Conservation (phyloP, 2,797 vertebrate genomes). For the Zonotrichia albicollis region DNA sequence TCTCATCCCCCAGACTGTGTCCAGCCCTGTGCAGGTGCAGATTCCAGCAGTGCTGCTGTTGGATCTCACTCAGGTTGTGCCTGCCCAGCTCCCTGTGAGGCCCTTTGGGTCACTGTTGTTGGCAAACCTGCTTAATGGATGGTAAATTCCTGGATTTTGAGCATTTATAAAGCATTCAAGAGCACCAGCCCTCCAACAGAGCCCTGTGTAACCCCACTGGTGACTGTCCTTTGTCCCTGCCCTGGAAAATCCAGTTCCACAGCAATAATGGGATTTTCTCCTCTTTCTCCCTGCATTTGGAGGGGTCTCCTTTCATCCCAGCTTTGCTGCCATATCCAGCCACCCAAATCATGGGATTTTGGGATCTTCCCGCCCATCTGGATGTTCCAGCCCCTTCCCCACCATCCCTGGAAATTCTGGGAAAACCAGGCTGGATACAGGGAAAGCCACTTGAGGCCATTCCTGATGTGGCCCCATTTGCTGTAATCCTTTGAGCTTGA, state of each 20-base stretch:
- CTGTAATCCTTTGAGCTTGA: not conserved
- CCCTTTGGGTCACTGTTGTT: not conserved
- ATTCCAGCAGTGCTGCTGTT: not conserved
- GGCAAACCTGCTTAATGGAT: not conserved
- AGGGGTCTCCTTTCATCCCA: not conserved
- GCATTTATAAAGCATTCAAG: not conserved
- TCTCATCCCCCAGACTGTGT: not conserved
- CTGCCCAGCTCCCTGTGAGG: not conserved
- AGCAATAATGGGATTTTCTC: not conserved
- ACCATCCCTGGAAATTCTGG: not conserved
- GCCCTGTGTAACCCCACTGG: not conserved
- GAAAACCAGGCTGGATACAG: fast-evolving
- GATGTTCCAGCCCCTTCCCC: not conserved
- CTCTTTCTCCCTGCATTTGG: not conserved
- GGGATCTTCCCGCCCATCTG: not conserved
- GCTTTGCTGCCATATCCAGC: not conserved
- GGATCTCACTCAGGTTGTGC: not conserved
- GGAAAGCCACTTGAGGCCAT: not conserved
- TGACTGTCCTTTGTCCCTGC: not conserved
- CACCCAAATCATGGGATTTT: not conserved
- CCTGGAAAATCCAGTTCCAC: not conserved
- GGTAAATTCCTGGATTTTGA: not conserved
- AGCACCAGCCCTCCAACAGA: not conserved
- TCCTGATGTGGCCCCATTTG: not conserved
- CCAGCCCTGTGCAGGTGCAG: not conserved